Evolutionary conservation across 2,797 vertebrate species (phyloP).

Genomic region (Picus viridis): DNA sequence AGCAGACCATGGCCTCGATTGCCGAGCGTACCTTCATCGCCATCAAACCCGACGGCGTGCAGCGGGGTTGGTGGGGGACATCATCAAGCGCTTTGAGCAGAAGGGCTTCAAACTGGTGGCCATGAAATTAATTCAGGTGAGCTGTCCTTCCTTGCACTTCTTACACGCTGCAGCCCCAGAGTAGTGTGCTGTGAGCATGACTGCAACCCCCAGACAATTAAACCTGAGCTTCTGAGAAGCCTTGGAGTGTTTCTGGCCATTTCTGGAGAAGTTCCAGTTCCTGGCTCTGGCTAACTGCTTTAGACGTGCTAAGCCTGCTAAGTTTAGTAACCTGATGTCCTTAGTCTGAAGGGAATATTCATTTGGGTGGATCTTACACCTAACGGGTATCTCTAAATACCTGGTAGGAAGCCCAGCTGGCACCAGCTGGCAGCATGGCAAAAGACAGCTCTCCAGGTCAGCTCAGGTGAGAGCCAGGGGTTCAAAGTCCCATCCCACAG

Average conservation of each 20-base stretch:
- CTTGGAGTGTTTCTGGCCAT: neutral
- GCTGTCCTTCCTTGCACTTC: neutral
- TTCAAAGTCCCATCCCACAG: neutral
- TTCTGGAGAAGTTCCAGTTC: constrained; percentile 49
- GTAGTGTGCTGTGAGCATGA: accelerated
- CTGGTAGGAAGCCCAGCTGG: neutral
- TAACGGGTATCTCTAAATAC: neutral
- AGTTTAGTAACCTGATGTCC: constrained; percentile 55
- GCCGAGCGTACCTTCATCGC: constrained; percentile 91
- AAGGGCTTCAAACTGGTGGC: constrained; percentile 92
- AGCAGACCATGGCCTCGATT: constrained; percentile 77
- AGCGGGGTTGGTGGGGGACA: constrained; percentile 90
- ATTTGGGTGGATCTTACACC: neutral
- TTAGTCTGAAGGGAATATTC: constrained; percentile 36
- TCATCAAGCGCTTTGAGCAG: constrained; percentile 90
- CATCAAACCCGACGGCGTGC: constrained; percentile 93
- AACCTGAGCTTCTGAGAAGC: neutral
- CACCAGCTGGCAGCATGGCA: neutral
- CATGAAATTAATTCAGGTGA: constrained; percentile 88
- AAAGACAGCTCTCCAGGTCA: neutral
- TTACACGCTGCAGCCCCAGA: neutral
- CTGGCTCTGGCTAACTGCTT: constrained; percentile 35
- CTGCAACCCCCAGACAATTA: neutral
- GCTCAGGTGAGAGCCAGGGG: neutral
- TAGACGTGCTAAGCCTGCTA: constrained; percentile 22